Evolutionary conservation across 2,888 invertebrate genomes (phyloP).

Genomic region (Pyrrhia umbra): DNA sequence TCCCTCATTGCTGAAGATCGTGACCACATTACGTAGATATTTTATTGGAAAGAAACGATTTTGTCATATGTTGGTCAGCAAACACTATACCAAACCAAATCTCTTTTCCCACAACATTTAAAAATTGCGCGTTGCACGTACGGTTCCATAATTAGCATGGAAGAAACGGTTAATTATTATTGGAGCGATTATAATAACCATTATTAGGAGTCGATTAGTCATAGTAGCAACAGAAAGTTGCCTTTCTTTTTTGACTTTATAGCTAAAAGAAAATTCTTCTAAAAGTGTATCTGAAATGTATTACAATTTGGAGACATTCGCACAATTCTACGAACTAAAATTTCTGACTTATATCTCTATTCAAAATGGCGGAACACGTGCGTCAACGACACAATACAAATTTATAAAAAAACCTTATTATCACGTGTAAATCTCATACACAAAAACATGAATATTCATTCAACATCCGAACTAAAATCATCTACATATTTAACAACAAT

Average conservation of each 20-base stretch:
- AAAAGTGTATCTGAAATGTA: background rate
- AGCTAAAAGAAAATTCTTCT: background rate
- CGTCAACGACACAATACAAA: conserved; percentile 5
- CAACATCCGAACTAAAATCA: background rate
- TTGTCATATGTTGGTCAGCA: no score
- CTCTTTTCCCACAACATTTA: conserved; percentile 16
- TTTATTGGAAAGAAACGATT: no score
- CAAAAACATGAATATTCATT: conserved; percentile 18
- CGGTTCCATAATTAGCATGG: background rate
- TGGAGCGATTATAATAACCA: conserved; percentile 1
- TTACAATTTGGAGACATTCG: no score
- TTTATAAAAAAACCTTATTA: background rate
- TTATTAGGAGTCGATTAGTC: conserved; percentile 18
- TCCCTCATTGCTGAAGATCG: no score
- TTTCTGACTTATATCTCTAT: conserved; percentile 5
- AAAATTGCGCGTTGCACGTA: conserved; percentile 26
- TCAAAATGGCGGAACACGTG: conserved; percentile 9
- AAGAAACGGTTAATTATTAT: conserved; percentile 9
- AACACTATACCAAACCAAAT: no score
- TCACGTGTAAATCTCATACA: background rate
- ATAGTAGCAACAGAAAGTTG: background rate
- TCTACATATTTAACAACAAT: conserved; percentile 9
- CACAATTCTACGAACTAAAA: no score
- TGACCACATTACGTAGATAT: no score
- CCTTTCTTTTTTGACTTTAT: background rate